phyloP scores from a whole-genome alignment of 2,797 vertebrate genomes.

The Leptodactylus fallax region DNA sequence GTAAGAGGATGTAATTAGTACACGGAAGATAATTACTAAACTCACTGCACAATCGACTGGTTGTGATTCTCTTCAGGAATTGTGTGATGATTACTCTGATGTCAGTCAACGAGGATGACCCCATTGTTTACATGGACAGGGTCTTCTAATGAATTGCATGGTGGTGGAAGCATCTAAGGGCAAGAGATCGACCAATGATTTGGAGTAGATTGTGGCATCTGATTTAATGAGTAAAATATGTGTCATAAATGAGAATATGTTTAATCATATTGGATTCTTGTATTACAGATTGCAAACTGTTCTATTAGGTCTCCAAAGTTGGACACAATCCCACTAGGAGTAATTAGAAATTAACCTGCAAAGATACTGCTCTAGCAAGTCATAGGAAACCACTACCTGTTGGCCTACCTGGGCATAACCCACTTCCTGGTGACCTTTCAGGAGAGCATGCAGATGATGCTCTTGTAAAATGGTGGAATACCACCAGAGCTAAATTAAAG shows the following conservation, averaged over 20 bases:
- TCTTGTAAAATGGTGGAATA: too few relatives aligned
- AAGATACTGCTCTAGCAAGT: neutral
- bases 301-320: neutral
- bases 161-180: neutral
- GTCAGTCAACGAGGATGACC: neutral
- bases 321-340: neutral
- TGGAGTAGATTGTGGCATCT: neutral
- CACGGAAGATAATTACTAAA: slow-evolving; percentile 32
- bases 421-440: neutral
- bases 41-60: slow-evolving; percentile 29
- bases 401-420: neutral
- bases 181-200: neutral
- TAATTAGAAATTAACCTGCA: neutral
- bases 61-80: slow-evolving; percentile 8
- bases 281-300: neutral
- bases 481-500: too few relatives aligned
- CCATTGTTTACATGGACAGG: neutral
- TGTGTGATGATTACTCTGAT: neutral
- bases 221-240: neutral
- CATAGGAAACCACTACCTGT: neutral
- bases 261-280: neutral
- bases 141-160: neutral
- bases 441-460: too few relatives aligned
- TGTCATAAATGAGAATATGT: neutral
- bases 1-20: slow-evolving; percentile 37